A percentile compares a stretch with the other conserved stretches of the same genome.
Evolutionary conservation across 2,888 invertebrate species (phyloP).

Genomic region (Seira sanloemensis): DNA sequence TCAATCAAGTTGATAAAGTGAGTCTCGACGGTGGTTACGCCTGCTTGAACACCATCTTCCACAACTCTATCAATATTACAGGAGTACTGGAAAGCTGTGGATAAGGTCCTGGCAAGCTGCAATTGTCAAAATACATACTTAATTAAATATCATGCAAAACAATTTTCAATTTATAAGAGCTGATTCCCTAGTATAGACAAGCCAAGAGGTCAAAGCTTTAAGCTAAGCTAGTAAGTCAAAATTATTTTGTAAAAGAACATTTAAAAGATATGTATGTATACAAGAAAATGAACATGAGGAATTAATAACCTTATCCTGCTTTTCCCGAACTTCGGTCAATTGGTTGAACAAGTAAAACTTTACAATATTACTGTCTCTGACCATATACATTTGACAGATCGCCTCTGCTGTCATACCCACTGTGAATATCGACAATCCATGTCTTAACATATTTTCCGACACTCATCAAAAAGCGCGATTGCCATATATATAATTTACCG

Average conservation of each 20-base stretch:
- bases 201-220: too few species aligned
- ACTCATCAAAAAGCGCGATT: too few species aligned
- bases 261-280: too few species aligned
- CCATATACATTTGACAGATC: constrained; percentile 47
- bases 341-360: constrained; percentile 29
- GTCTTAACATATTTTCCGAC: too few species aligned
- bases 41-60: neutral
- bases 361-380: constrained; percentile 20
- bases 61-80: constrained; percentile 78
- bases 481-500: constrained; percentile 36
- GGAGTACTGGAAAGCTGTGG: neutral
- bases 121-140: constrained; percentile 78
- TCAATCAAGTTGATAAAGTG: constrained; percentile 67
- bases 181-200: too few species aligned
- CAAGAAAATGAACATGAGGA: too few species aligned
- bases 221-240: too few species aligned
- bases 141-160: too few species aligned
- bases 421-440: neutral
- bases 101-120: too few species aligned
- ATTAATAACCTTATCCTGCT: too few species aligned
- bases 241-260: too few species aligned
- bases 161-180: too few species aligned
- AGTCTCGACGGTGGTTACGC: constrained; percentile 32
- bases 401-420: neutral
- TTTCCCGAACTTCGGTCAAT: neutral